Percentiles rank a stretch among this genome's conserved stretches.
phyloP scores from a whole-genome alignment of 2,888 invertebrate species.

The Phorcus lineatus region DNA sequence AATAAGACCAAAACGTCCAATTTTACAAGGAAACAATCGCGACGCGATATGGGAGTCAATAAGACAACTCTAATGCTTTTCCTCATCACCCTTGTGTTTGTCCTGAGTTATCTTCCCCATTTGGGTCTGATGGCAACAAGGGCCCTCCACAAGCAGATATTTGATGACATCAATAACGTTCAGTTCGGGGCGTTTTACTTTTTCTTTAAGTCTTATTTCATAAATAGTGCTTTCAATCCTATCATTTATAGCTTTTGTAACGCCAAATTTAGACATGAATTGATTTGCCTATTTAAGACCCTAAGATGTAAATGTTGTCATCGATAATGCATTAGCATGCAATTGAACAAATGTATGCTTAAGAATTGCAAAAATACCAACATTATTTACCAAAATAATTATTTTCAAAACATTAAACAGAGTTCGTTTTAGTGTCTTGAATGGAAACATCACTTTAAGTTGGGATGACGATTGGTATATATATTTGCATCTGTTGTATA shows the following conservation, averaged over 20 bases:
- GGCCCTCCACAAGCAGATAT: conserved; percentile 34
- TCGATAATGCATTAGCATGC: neutral
- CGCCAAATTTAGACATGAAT: conserved; percentile 37
- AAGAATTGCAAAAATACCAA: no score
- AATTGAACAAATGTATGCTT: no score
- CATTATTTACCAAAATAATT: no score
- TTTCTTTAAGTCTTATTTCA: conserved; percentile 48
- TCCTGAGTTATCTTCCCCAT: conserved; percentile 46
- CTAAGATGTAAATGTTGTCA: neutral
- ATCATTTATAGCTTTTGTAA: conserved; percentile 56
- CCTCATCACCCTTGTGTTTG: conserved; percentile 44
- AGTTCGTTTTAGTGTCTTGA: no score
- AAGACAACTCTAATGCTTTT: conserved; percentile 50
- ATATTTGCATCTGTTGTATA: no score
- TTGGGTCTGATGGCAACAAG: conserved; percentile 40
- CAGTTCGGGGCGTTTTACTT: conserved; percentile 42
- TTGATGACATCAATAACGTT: conserved; percentile 35
- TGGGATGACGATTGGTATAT: no score
- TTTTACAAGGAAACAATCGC: neutral
- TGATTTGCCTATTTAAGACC: conserved; percentile 17
- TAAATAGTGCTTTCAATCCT: conserved; percentile 54
- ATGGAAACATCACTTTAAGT: no score
- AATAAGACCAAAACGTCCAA: neutral
- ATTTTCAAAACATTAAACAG: no score
- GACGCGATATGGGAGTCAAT: conserved; percentile 16